Base-by-base conservation (phyloP, 2,113 vertebrate species). In the Atherinomorus stipes region DNA sequence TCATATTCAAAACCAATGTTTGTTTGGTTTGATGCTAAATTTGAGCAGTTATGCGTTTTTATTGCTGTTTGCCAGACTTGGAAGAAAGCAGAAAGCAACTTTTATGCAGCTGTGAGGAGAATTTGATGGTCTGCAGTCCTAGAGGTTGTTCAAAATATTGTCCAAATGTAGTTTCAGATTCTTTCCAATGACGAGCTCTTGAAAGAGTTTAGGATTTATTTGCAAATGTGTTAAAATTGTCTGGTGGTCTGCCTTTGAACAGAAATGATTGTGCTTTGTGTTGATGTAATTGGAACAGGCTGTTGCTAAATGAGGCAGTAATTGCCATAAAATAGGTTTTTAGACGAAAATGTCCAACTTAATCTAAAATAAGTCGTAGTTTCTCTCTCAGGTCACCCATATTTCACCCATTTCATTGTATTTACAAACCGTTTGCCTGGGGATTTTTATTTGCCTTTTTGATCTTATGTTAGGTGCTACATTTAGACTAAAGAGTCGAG, bases 251-350 rank as follows among this genome's bases (percentile, higher is more conserved):
- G 74, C 74, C 79, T 86, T 85, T 85, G 64, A 83, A 83, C 37
- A 78, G 52, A 82, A 70, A 77, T 76, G 68, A 83, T 58, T 74
- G 78, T 78, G 60, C 67, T 34, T 74, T 7, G 3, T 72, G 63
- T 72, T 56, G 70, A 71, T 82, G 84, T 74, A 85, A 87, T 74
- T 85, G 88, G 81, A 90, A 87, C 71, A 8, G 51, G 71, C 85
- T 87, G 52, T 87, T 81, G 81, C 54, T 80, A 85, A 88, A 91
- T 81, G 80, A 90, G 85, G 83, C 83, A 69, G 19, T 86, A 85
- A 89, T 89, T 87, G 79, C 85, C 85, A 71, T 82, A 44, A 86
- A 87, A 81, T 90, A 65, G 60, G 37, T 88, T 90, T 88, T 84
- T 73, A 63, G 61, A 79, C 50, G 62, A 58, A 72, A 89, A 72